phyloP scores from a whole-genome alignment of 2,888 invertebrate genomes.

The Rhabditoides inermis region DNA sequence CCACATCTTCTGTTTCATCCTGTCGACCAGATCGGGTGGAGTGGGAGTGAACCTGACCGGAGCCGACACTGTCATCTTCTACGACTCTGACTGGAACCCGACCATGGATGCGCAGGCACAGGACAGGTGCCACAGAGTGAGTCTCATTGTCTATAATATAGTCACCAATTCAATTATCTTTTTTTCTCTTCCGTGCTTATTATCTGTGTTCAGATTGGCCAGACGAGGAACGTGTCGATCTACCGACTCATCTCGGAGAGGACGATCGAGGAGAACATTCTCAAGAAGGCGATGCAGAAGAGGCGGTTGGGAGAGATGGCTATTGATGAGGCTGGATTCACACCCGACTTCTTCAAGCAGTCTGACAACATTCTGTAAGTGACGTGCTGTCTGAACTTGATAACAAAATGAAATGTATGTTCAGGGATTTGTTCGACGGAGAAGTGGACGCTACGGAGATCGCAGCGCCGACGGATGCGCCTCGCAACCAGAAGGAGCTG shows the following conservation, averaged over 20 bases:
- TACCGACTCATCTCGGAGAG: slow-evolving; percentile 88
- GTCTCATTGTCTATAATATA: slow-evolving; percentile 9
- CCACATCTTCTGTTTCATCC: slow-evolving; percentile 89
- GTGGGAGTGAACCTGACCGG: slow-evolving; percentile 96
- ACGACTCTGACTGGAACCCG: slow-evolving; percentile 74
- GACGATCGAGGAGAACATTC: slow-evolving; percentile 96
- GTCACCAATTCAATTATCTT: background rate
- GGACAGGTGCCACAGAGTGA: slow-evolving; percentile 70
- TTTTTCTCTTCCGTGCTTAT: background rate
- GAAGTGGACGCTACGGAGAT: slow-evolving; percentile 32
- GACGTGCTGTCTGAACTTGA: background rate
- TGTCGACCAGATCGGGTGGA: slow-evolving; percentile 93
- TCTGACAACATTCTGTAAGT: slow-evolving; percentile 35
- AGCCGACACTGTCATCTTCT: slow-evolving; percentile 97
- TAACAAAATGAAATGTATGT: too few species aligned
- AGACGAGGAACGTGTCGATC: slow-evolving; percentile 96
- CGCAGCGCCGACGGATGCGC: slow-evolving; percentile 16
- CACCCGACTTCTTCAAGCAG: slow-evolving; percentile 81
- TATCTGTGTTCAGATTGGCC: slow-evolving; percentile 71
- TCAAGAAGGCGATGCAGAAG: slow-evolving; percentile 97
- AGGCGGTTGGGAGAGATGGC: slow-evolving; percentile 87
- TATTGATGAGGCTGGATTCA: slow-evolving; percentile 97
- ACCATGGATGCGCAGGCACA: slow-evolving; percentile 91
- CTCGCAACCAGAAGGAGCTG: slow-evolving; percentile 32
- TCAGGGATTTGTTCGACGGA: slow-evolving; percentile 43